These are phyloP conservation scores for Valencia hispanica DNA, from an alignment of 2,797 vertebrate genomes.

Conservation along the genomic window DNA sequence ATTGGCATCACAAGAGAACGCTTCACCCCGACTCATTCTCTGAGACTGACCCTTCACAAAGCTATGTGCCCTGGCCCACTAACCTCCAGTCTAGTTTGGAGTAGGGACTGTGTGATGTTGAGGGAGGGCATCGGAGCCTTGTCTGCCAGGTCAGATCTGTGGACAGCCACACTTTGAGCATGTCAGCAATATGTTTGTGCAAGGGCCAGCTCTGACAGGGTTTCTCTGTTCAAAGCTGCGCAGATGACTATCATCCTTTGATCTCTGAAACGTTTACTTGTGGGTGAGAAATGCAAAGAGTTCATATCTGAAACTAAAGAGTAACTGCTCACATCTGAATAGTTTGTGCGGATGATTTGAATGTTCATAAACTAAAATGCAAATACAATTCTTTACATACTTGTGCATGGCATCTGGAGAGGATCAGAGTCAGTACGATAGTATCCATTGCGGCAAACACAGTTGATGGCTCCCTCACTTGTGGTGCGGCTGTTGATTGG, in stretches of 20 bases:
- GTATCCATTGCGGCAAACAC: conserved; percentile 92
- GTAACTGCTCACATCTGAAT: conserved; percentile 13
- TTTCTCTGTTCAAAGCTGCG: conserved; percentile 60
- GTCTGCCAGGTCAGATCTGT: conserved; percentile 59
- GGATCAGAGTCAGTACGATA: conserved; percentile 94
- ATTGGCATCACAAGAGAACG: conserved; percentile 80
- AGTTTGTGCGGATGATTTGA: conserved; percentile 8
- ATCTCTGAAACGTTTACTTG: conserved; percentile 52
- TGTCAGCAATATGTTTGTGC: conserved; percentile 51
- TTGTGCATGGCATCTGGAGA: conserved; percentile 96
- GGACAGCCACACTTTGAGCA: conserved; percentile 66
- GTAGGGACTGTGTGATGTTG: conserved; percentile 61
- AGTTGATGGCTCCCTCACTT: conserved; percentile 93
- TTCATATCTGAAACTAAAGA: conserved; percentile 48
- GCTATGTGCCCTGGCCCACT: conserved; percentile 68
- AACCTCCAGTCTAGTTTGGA: conserved; percentile 67
- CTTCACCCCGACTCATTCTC: conserved; percentile 62
- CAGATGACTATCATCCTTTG: conserved; percentile 62
- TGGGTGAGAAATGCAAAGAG: conserved; percentile 48
- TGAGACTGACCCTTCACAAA: conserved; percentile 53
- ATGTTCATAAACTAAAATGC: conserved; percentile 14
- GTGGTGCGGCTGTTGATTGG: conserved; percentile 98
- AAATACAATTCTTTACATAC: conserved; percentile 76
- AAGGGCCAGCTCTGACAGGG: conserved; percentile 69
- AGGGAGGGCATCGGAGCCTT: conserved; percentile 54